Base-by-base conservation (phyloP, 1,140 invertebrate genomes). In the Listronotus oregonensis region DNA sequence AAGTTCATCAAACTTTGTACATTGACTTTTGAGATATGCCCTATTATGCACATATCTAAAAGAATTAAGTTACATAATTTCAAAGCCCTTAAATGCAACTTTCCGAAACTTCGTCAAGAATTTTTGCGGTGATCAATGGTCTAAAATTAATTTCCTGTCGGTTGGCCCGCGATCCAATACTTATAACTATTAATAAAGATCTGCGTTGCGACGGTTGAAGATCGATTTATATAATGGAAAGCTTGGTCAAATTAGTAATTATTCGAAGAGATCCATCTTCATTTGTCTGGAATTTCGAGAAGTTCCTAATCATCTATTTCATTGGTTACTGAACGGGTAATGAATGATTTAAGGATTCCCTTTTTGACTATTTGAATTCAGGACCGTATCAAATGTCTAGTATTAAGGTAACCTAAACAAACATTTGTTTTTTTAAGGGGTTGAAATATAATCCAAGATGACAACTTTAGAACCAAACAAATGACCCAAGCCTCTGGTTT, bases 171-270 rank as follows among this genome's bases (percentile, higher is more conserved):
- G 52, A 65, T 65, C 66, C 59, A 65, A 67, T 70, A 68, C 62
- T 71, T 66, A 54, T 57, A 67, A 64, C 64, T 49, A 73, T 71
- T 71, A 73, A 71, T 71, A 71, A 73, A 69, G 65, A 58, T 67
- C 67, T 67, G 67, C 47, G 42, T 17, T 62, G 65, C 27, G 54
- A 60, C 47, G 57, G 54, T 56, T 57, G 27, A 54, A 67, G 57
- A 52, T 63, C 55, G 50, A 57, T 62, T 61, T 69, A 32, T 51
- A 52, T 64, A 74, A 75, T 71, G 67, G 72, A 75, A 77, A 70
- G 76, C 70, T 74, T 73, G 77, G 77, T 77, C 77, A 77, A 74
- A 78, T 78, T 77, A 76, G 77, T 77, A 77, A 78, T 78, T 77
- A 78, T 78, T 77, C 67, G 69, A 63, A 71, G 56, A 70, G 65